Evolutionary conservation across 1,140 invertebrate species (phyloP).

Genomic region (Musca domestica): DNA sequence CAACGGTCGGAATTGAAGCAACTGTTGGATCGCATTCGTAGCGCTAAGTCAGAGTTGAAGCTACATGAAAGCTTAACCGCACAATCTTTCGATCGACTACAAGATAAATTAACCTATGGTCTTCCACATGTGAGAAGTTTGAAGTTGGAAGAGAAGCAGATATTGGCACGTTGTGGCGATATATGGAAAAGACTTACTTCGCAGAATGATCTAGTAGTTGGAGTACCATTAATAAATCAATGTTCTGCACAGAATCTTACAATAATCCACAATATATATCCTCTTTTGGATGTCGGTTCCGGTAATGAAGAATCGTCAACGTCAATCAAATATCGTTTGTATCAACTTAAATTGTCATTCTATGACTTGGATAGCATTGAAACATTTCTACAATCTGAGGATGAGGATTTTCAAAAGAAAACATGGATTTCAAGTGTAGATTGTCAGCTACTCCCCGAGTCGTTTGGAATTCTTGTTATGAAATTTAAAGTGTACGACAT

Average conservation of each 20-base stretch:
- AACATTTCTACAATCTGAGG: constrained; percentile 26
- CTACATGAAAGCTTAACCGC: constrained; percentile 19
- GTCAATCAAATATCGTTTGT: constrained; percentile 18
- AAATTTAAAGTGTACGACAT: constrained; percentile 17
- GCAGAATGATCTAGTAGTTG: constrained; percentile 21
- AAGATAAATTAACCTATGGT: constrained; percentile 11
- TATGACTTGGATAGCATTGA: constrained; percentile 23
- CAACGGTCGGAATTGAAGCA: constrained; percentile 16
- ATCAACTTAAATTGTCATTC: constrained; percentile 22
- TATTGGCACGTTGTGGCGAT: constrained; percentile 25
- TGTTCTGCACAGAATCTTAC: constrained; percentile 1
- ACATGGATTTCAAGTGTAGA: background rate
- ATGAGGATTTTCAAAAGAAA: background rate
- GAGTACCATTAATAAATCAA: constrained; percentile 26
- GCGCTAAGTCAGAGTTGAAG: constrained; percentile 18
- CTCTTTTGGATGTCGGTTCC: constrained; percentile 1
- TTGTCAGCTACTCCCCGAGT: constrained; percentile 8
- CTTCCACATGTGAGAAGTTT: constrained; percentile 13
- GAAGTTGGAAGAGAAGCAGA: constrained; percentile 24
- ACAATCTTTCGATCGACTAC: constrained; percentile 13
- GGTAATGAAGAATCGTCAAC: background rate
- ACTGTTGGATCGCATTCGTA: constrained; percentile 23
- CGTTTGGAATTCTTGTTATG: constrained; percentile 24
- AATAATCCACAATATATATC: constrained; percentile 20
- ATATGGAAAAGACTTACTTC: constrained; percentile 22